Percentiles rank a stretch among this genome's conserved stretches.
These are phyloP conservation scores for Trichoplusia ni DNA, from an alignment of 1,140 invertebrate species.

Conservation along the genomic window DNA sequence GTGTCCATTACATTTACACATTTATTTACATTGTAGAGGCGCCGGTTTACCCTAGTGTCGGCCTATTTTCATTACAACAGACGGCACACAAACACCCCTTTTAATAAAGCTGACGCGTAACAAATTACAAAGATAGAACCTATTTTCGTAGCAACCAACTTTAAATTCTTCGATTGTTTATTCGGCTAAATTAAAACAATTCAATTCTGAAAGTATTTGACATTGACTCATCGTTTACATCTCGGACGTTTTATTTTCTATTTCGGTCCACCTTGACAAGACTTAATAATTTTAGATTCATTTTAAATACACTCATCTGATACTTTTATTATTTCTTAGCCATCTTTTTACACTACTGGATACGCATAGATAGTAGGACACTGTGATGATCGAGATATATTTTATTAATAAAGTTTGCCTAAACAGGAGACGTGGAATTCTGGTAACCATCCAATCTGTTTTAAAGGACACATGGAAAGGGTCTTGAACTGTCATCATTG, in stretches of 20 bases:
- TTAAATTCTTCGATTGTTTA: constrained; percentile 24
- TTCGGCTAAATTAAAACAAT: constrained; percentile 36
- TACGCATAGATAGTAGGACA: too few species aligned
- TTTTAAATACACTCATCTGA: constrained; percentile 7
- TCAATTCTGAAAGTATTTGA: constrained; percentile 40
- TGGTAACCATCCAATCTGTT: too few species aligned
- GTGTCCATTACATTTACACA: constrained; percentile 31
- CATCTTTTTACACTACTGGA: neutral
- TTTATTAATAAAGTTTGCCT: too few species aligned
- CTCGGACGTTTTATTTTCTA: constrained; percentile 39
- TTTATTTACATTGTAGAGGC: constrained; percentile 33
- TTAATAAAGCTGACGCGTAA: neutral
- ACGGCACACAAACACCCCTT: neutral
- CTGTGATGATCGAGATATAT: too few species aligned
- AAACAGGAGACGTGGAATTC: too few species aligned
- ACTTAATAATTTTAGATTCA: constrained; percentile 21
- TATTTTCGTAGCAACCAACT: neutral
- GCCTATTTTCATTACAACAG: constrained; percentile 38
- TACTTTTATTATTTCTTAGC: neutral
- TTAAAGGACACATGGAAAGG: constrained; percentile 5
- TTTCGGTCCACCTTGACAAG: constrained; percentile 41
- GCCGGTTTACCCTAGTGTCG: constrained; percentile 37
- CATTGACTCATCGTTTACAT: constrained; percentile 46
- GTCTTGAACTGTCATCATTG: constrained; percentile 44
- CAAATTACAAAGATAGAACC: neutral